Evolutionary conservation across 2,888 invertebrate genomes (phyloP), one percentile per base, ranked within the genome.

Genomic region (Ormyrus nitidulus): DNA sequence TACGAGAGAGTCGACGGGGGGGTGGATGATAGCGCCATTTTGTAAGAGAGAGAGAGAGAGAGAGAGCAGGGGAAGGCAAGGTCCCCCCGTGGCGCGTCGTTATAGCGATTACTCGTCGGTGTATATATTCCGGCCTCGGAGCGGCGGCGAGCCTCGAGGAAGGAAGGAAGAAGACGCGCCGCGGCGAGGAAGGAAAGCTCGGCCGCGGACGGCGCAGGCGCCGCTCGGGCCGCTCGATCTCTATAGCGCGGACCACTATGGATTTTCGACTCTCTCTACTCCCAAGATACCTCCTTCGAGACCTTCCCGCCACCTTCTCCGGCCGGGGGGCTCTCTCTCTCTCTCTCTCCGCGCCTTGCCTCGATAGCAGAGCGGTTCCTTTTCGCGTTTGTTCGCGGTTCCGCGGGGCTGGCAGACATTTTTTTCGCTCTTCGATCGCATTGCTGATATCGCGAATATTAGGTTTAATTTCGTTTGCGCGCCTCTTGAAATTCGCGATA

Each of bases 171-270:
- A 58, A 76, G 80, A 61, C 51, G 72, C 34, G 34, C 34, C 34
- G 34, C 34, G 34, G 34, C 34, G 34, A 34, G 77, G 73, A 77
- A 69, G 73, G 65, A 78, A 69, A 34, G 34, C 34, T 34, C 34
- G 34, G 34, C 34, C 34, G 61, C 59, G 44, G 4, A 66, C 48
- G 46, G 71, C 66, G 77, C 77, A 72, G 69, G 75, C 75, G 77
- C 80, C 69, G 77, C 69, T 61, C 73, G 70, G 79, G 72, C 76
- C 81, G 79, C 34, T 34, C 34, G 34, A 34, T 34, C 34, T 34
- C 34, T 34, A 79, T 81, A 80, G 82, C 34, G 11, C 88, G 89
- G 88, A 88, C 88, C 87, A 87, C 88, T 90, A 90, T 90, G 89
- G 90, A 90, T 90, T 90, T 90, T 90, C 88, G 89, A 88, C 69